Percentiles rank a stretch among this genome's conserved stretches.
Conservation (phyloP, 1,140 invertebrate species). For the Macrobrachium nipponense region DNA sequence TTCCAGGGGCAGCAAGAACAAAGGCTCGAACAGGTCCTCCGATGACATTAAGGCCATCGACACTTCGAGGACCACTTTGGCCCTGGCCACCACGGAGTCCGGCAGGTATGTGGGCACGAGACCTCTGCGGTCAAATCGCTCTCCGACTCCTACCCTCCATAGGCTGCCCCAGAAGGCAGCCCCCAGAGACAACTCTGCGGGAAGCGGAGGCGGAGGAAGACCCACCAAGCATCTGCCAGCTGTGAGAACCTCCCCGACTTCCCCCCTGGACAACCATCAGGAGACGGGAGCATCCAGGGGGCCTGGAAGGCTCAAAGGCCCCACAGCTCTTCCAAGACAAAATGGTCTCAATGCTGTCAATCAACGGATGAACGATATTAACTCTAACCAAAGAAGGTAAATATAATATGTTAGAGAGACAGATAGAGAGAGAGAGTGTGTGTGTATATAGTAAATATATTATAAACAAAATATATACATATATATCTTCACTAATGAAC, state of each 20-base stretch:
- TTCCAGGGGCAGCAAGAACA: conserved; percentile 43
- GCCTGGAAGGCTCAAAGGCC: conserved; percentile 14
- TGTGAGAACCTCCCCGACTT: conserved; percentile 48
- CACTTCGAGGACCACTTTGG: conserved; percentile 51
- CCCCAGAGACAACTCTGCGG: conserved; percentile 18
- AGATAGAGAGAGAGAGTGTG: too few species aligned
- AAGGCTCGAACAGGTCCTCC: conserved; percentile 27
- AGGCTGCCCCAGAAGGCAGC: conserved; percentile 31
- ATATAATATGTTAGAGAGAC: conserved; percentile 5
- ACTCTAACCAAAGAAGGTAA: conserved; percentile 59
- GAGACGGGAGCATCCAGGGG: not conserved
- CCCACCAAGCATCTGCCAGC: conserved; percentile 50
- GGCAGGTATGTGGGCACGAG: conserved; percentile 57
- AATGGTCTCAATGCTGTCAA: conserved; percentile 8
- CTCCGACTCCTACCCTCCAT: conserved; percentile 52
- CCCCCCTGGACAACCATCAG: conserved; percentile 33
- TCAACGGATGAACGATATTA: conserved; percentile 52
- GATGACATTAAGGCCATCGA: conserved; percentile 39
- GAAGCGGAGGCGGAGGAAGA: conserved; percentile 18
- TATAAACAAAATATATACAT: too few species aligned
- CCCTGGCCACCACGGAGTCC: conserved; percentile 51
- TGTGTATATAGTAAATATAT: too few species aligned
- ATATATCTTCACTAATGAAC: too few species aligned
- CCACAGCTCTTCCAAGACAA: conserved; percentile 44
- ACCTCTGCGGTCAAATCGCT: conserved; percentile 51